Evolutionary conservation across 2,888 invertebrate species (phyloP).

Genomic region (Lacanobia wlatinum): DNA sequence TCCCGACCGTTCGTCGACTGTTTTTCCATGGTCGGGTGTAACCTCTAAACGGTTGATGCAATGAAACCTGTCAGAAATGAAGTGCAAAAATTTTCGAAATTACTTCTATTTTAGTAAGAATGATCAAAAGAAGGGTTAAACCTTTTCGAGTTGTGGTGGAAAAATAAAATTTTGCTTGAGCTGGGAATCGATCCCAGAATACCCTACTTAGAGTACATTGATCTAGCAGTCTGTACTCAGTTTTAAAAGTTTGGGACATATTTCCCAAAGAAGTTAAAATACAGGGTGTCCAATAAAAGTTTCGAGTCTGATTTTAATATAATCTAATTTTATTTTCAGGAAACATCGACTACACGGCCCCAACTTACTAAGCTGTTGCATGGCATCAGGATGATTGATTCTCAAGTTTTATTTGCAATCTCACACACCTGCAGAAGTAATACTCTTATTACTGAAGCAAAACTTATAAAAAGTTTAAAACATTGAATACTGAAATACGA

Average conservation of each 20-base stretch:
- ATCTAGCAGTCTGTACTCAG: too few relatives aligned
- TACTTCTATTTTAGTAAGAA: too few relatives aligned
- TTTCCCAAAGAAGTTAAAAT: neutral
- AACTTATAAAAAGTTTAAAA: conserved; percentile 4
- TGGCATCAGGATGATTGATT: conserved; percentile 37
- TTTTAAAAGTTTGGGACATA: too few relatives aligned
- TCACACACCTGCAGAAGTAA: conserved; percentile 46
- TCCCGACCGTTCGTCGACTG: conserved; percentile 72
- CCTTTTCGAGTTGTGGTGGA: too few relatives aligned
- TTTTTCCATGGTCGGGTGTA: too few relatives aligned
- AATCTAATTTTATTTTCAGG: conserved; percentile 83
- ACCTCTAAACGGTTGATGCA: too few relatives aligned
- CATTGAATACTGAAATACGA: conserved; percentile 21
- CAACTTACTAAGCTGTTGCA: conserved; percentile 91
- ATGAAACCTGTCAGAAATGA: too few relatives aligned
- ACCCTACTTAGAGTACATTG: too few relatives aligned
- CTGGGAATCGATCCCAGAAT: too few relatives aligned
- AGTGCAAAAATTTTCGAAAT: too few relatives aligned
- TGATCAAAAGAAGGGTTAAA: too few relatives aligned
- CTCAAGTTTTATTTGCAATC: conserved; percentile 62
- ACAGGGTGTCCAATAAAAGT: neutral
- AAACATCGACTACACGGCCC: conserved; percentile 93
- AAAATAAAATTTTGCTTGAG: too few relatives aligned
- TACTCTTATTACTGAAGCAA: conserved; percentile 22
- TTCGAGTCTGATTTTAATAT: neutral